Base-by-base conservation (phyloP, 2,797 vertebrate species). In the Pseudotriccus pelzelni region DNA sequence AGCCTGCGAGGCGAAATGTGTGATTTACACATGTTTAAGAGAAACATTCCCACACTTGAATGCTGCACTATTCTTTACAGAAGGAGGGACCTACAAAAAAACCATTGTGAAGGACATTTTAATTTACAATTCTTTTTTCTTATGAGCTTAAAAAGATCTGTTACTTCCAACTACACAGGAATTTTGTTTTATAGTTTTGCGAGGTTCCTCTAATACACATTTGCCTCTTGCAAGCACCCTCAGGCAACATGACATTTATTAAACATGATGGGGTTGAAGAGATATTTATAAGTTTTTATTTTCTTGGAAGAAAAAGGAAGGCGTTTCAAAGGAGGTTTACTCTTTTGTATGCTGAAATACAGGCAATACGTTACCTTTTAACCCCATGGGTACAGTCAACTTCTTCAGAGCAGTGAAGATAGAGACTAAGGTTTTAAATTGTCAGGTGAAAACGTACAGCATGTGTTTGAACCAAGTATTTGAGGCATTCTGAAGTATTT, bases 11-110 rank as follows among this genome's bases (percentile, higher is more conserved):
- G 88, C 6, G 47, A 92, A 97, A 95, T 74, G 93, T 93, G 80
- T 96, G 95, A 97, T 97, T 97, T 97, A 97, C 92, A 96, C 95
- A 96, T 84, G 82, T 97, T 96, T 91, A 91, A 96, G 93, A 78
- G 93, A 94, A 97, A 95, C 96, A 96, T 97, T 97, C 96, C 95
- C 96, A 96, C 96, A 96, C 95, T 96, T 94, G 86, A 96, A 95
- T 92, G 91, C 93, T 55, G 28, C 30, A 27, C 74, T 85, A 27
- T 81, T 89, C 83, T 96, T 93, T 84, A 74, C 37, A 76, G 80
- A 85, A 90, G 74, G 80, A 81, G 79, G 87, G 32, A 91, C 34
- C 69, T 84, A 96, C 23, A 44, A 62, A 86, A 86, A 79, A 87
- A 28, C 6, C 78, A 92, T 84, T 93, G 93, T 84, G 88, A 77